phyloP scores from a whole-genome alignment of 1,140 invertebrate genomes.

The Calosoma granatense region DNA sequence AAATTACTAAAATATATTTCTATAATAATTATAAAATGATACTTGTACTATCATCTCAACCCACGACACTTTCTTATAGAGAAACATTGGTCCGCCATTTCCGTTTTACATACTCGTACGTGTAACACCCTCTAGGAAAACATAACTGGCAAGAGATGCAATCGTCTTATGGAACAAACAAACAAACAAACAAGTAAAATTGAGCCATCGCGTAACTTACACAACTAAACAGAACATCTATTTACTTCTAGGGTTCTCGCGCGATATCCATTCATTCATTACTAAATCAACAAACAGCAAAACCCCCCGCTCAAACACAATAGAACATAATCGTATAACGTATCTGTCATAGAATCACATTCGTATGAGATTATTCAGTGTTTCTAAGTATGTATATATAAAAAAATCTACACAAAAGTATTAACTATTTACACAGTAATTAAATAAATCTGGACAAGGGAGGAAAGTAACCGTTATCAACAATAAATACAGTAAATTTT shows the following conservation, averaged over 20 bases:
- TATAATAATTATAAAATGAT: background rate
- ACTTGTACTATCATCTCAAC: background rate
- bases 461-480: background rate
- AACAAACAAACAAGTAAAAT: background rate
- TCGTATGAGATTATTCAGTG: background rate
- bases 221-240: too few relatives aligned
- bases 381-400: background rate
- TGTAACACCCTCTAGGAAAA: too few relatives aligned
- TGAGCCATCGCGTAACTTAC: background rate
- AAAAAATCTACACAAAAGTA: background rate
- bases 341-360: slow-evolving; percentile 5
- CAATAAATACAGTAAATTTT: slow-evolving; percentile 7
- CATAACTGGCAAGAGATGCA: slow-evolving; percentile 1
- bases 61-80: background rate
- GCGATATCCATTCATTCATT: too few relatives aligned
- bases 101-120: too few relatives aligned
- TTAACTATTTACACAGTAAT: background rate
- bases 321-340: too few relatives aligned
- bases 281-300: too few relatives aligned
- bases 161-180: too few relatives aligned
- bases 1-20: background rate
- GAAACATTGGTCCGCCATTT: slow-evolving; percentile 5
- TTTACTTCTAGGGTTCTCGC: too few relatives aligned
- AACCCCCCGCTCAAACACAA: too few relatives aligned
- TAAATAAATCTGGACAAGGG: background rate